phyloP scores from a whole-genome alignment of 35 echinoderm and acorn worm species.

The Apostichopus californicus region DNA sequence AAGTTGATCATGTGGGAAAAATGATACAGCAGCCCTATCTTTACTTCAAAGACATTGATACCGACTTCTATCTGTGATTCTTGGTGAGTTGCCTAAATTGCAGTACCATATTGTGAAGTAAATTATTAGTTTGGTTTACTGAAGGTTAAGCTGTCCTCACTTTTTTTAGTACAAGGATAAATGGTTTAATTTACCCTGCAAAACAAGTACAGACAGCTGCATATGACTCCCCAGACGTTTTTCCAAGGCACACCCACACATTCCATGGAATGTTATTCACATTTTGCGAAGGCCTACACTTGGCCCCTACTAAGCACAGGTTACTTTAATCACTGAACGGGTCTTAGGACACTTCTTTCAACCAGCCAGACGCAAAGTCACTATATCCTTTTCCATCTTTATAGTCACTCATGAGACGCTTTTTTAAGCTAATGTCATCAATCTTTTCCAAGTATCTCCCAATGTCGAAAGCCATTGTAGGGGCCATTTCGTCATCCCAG shows the following conservation, averaged over 20 bases:
- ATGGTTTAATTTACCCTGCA: slow-evolving; percentile 51
- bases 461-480: slow-evolving; percentile 44
- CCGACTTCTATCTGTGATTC: background rate
- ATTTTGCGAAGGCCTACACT: slow-evolving; percentile 47
- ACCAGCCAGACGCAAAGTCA: background rate
- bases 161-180: too few relatives aligned
- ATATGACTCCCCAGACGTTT: slow-evolving; percentile 40
- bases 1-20: too few relatives aligned
- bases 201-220: slow-evolving; percentile 58
- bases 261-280: slow-evolving; percentile 49
- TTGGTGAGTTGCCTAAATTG: background rate
- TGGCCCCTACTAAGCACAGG: background rate
- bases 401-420: background rate
- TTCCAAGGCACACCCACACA: slow-evolving; percentile 50
- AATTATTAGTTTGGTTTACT: background rate
- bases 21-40: too few relatives aligned
- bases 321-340: background rate
- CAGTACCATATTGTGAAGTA: background rate
- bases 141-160: background rate
- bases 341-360: background rate
- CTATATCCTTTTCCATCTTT: background rate
- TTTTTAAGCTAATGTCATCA: background rate
- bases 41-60: too few relatives aligned
- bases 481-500: slow-evolving; percentile 53
- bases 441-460: background rate